Percentiles rank a stretch among this genome's conserved stretches.
Conservation (phyloP, 2,888 invertebrate genomes). For the Cheilosia scutellata region DNA sequence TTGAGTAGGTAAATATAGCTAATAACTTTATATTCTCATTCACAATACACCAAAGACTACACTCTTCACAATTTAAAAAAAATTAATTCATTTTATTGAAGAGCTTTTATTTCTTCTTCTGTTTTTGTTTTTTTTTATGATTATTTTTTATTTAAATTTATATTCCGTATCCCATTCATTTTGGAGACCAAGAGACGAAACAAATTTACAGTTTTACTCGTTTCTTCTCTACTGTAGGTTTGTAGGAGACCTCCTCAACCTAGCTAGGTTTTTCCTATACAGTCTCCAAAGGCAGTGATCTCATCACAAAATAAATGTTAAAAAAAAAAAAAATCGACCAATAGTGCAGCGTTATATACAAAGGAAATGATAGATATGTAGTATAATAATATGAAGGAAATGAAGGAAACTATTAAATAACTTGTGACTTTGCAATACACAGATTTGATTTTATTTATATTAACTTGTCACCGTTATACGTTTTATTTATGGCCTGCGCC, state of each 20-base stretch:
- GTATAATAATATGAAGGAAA: too few species aligned
- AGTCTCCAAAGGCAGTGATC: slow-evolving; percentile 29
- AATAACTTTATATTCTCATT: slow-evolving; percentile 14
- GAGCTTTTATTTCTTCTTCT: slow-evolving; percentile 28
- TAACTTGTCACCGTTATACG: too few species aligned
- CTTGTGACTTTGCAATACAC: too few species aligned
- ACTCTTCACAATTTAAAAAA: slow-evolving; percentile 11
- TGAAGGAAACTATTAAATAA: too few species aligned
- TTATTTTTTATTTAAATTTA: neutral
- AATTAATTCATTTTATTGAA: slow-evolving; percentile 7
- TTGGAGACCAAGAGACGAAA: slow-evolving; percentile 33
- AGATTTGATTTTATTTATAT: too few species aligned
- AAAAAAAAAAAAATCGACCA: slow-evolving; percentile 11
- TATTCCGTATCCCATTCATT: slow-evolving; percentile 23
- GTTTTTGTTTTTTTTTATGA: neutral
- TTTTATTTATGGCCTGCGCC: too few species aligned
- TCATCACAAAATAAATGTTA: slow-evolving; percentile 63
- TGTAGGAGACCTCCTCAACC: slow-evolving; percentile 10
- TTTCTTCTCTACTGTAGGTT: slow-evolving; percentile 7
- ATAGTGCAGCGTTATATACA: slow-evolving; percentile 8
- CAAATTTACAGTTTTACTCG: slow-evolving; percentile 50
- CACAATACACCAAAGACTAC: slow-evolving; percentile 8
- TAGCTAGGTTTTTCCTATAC: slow-evolving; percentile 28
- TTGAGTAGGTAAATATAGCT: neutral
- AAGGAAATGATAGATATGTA: too few species aligned